A percentile compares a stretch with the other conserved stretches of the same genome.
These are phyloP conservation scores for Drosophila triauraria DNA, from an alignment of 1,140 invertebrate genomes.

Conservation along the genomic window DNA sequence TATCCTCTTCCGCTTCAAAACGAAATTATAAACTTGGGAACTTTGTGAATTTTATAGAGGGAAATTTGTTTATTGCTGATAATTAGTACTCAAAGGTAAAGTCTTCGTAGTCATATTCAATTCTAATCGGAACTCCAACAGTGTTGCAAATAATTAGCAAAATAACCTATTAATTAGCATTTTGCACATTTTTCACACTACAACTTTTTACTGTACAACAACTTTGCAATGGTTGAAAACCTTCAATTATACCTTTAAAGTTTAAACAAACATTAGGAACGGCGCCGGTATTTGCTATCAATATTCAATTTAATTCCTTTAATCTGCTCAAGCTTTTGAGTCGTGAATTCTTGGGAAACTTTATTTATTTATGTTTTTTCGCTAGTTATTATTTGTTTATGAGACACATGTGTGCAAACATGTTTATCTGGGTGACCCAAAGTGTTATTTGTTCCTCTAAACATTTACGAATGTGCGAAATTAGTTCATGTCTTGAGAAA, in stretches of 20 bases:
- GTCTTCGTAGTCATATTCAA: neutral
- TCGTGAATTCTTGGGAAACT: neutral
- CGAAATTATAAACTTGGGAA: neutral
- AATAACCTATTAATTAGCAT: neutral
- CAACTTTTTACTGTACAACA: neutral
- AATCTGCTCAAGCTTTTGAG: constrained; percentile 1
- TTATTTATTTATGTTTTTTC: constrained; percentile 5
- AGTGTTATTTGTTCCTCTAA: neutral
- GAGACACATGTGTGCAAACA: constrained; percentile 1
- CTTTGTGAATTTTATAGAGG: neutral
- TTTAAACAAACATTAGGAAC: neutral
- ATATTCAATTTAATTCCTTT: constrained; percentile 3
- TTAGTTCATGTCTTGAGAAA: neutral
- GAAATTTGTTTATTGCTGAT: neutral
- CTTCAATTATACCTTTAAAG: neutral
- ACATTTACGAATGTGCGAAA: neutral
- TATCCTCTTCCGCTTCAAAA: constrained; percentile 28
- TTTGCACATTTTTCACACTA: too few relatives aligned
- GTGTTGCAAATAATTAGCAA: neutral
- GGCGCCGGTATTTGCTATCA: neutral
- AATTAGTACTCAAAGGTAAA: neutral
- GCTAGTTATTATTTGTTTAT: neutral
- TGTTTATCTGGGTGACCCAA: constrained; percentile 1
- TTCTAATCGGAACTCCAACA: neutral
- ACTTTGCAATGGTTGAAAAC: neutral